Percentiles rank a stretch among this genome's conserved stretches.
phyloP scores from a whole-genome alignment of 2,797 vertebrate genomes.

The Cuniculus paca region DNA sequence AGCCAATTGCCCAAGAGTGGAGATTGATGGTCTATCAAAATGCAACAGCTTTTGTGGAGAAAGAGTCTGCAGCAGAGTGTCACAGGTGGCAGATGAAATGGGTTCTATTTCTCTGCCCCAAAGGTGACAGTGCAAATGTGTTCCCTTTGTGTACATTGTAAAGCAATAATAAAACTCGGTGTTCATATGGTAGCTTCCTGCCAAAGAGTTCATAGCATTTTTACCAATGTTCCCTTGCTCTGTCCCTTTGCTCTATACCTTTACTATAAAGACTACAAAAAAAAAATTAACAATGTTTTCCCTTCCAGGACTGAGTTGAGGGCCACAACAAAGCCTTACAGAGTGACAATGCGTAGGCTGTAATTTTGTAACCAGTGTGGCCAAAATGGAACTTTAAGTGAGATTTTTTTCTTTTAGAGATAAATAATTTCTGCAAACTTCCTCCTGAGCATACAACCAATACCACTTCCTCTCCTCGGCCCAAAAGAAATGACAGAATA shows the following conservation, averaged over 20 bases:
- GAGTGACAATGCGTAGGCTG: background rate
- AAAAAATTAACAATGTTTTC: background rate
- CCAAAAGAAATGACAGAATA: background rate
- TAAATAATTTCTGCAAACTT: background rate
- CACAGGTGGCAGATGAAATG: constrained; percentile 62
- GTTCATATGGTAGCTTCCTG: background rate
- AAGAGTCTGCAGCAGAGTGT: constrained; percentile 51
- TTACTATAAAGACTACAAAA: background rate
- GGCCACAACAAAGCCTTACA: background rate
- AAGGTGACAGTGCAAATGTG: constrained; percentile 37
- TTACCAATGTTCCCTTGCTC: background rate
- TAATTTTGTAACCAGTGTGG: background rate
- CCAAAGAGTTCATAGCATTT: background rate
- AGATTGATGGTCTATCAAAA: constrained; percentile 79
- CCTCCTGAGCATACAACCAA: background rate
- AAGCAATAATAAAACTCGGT: constrained; percentile 1
- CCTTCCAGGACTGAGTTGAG: background rate
- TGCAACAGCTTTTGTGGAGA: constrained; percentile 72
- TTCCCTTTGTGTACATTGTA: background rate
- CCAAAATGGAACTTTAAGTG: background rate
- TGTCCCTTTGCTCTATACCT: background rate
- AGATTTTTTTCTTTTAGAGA: background rate
- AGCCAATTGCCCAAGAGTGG: constrained; percentile 69
- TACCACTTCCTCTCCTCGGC: background rate
- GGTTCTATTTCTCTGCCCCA: constrained; percentile 3